phyloP scores from a whole-genome alignment of 2,888 invertebrate species.

The Therioaphis trifolii region DNA sequence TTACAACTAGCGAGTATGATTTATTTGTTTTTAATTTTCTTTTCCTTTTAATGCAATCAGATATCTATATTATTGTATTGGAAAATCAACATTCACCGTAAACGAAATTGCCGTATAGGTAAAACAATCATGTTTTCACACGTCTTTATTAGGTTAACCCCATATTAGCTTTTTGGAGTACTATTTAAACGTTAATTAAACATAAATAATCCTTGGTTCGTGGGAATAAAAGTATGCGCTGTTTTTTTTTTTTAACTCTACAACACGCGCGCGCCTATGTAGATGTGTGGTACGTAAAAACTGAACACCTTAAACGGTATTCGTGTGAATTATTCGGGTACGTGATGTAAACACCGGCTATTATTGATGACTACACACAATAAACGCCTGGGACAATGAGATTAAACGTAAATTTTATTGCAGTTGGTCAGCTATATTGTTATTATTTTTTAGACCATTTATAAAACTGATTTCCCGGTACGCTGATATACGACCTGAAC shows the following conservation, averaged over 20 bases:
- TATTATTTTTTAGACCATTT: conserved; percentile 14
- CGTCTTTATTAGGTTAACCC: conserved; percentile 45
- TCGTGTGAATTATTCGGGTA: conserved; percentile 47
- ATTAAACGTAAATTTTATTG: conserved; percentile 39
- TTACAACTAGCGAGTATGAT: too few relatives aligned
- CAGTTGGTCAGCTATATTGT: conserved; percentile 32
- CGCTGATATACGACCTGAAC: conserved; percentile 11
- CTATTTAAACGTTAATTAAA: conserved; percentile 21
- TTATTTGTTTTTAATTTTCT: too few relatives aligned
- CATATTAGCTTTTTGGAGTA: conserved; percentile 44
- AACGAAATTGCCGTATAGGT: conserved; percentile 15
- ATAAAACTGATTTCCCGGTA: conserved; percentile 42
- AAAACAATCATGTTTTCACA: conserved; percentile 49
- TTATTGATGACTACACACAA: conserved; percentile 40
- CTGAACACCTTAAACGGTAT: conserved; percentile 49
- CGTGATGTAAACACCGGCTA: conserved; percentile 47
- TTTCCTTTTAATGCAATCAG: neutral
- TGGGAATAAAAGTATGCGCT: conserved; percentile 37
- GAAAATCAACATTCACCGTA: conserved; percentile 44
- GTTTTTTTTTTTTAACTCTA: neutral
- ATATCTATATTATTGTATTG: neutral
- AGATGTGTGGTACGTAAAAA: neutral
- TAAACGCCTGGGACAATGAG: conserved; percentile 37
- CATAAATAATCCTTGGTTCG: conserved; percentile 21
- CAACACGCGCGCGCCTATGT: neutral